Percentiles rank a stretch among this genome's conserved stretches.
Evolutionary conservation across 2,888 invertebrate species (phyloP).

Genomic region (Melolontha melolontha): DNA sequence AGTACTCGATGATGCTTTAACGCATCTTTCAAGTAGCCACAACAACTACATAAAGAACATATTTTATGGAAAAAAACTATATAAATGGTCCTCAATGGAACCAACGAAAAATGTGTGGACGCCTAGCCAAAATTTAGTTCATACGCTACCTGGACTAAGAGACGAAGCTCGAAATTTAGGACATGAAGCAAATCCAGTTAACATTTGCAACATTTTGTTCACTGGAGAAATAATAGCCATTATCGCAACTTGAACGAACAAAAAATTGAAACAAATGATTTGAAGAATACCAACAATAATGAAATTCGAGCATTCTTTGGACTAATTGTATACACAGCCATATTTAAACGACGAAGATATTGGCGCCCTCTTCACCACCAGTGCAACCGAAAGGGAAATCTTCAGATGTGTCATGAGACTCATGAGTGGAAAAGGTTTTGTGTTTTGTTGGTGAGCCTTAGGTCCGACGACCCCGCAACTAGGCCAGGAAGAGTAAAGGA

Average conservation of each 20-base stretch:
- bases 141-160: not conserved
- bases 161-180: not conserved
- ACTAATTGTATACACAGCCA: constrained; percentile 10
- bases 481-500: constrained; percentile 36
- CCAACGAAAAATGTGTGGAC: not conserved
- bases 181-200: not conserved
- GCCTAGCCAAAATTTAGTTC: not conserved
- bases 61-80: too few relatives aligned
- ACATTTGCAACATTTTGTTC: not conserved
- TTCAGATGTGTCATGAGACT: not conserved
- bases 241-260: too few relatives aligned
- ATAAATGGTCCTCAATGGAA: not conserved
- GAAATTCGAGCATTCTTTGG: not conserved
- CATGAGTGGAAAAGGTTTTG: not conserved
- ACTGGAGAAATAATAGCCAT: not conserved
- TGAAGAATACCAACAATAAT: not conserved
- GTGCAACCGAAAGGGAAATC: constrained; percentile 1
- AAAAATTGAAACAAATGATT: not conserved
- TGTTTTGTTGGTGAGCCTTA: constrained; percentile 42
- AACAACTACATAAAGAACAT: too few relatives aligned
- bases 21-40: too few relatives aligned
- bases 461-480: constrained; percentile 48
- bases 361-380: not conserved
- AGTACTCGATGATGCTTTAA: too few relatives aligned
- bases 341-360: constrained; percentile 5